A percentile compares a stretch with the other conserved stretches of the same genome.
phyloP scores from a whole-genome alignment of 2,113 vertebrate genomes.

The Monarcha castaneiventris region DNA sequence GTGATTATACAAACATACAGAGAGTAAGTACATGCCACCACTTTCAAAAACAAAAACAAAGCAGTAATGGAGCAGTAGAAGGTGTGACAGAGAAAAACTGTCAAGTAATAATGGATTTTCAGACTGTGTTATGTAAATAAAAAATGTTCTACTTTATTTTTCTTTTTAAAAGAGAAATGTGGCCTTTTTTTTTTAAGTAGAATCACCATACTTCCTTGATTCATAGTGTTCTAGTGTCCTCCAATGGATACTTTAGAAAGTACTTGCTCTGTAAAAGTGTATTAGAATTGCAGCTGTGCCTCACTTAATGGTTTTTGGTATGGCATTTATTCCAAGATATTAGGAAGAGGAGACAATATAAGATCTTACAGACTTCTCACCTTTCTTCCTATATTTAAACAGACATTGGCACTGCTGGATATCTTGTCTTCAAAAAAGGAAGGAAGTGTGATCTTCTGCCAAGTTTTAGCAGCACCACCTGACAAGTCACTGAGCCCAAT shows the following conservation, averaged over 20 bases:
- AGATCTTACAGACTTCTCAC: background rate
- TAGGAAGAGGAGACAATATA: background rate
- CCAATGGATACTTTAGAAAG: constrained; percentile 73
- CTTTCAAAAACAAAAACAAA: background rate
- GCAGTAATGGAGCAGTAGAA: background rate
- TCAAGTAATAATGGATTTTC: background rate
- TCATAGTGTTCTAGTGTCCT: constrained; percentile 77
- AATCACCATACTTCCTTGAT: background rate
- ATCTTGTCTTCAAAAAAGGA: background rate
- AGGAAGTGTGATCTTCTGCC: background rate
- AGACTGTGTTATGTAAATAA: background rate
- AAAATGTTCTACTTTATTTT: background rate
- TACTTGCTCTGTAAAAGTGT: background rate
- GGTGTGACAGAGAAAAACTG: background rate
- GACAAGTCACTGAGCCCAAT: background rate
- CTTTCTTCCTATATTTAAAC: background rate
- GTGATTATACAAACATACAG: background rate
- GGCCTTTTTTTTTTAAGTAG: background rate
- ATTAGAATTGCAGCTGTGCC: background rate
- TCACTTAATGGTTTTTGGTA: background rate
- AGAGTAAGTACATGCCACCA: background rate
- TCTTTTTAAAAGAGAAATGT: background rate
- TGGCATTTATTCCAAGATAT: background rate
- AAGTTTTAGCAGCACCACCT: background rate
- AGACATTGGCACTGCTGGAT: background rate